Percentiles rank a stretch among this genome's conserved stretches.
These are phyloP conservation scores for Sibirionetta formosa DNA, from an alignment of 2,797 vertebrate species.

Conservation along the genomic window DNA sequence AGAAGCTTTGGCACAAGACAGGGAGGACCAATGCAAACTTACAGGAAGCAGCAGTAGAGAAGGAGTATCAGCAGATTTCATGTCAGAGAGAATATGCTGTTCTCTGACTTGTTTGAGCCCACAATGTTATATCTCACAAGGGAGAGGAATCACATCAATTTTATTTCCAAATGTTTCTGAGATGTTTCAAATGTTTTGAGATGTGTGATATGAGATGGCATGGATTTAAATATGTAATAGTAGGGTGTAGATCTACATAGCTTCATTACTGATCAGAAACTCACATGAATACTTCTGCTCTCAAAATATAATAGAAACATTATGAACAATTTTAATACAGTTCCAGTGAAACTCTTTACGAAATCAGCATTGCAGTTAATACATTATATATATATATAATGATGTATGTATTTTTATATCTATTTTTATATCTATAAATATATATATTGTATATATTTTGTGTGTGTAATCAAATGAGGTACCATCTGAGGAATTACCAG, in stretches of 20 bases:
- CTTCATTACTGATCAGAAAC: neutral
- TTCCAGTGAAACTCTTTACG: neutral
- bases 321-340: neutral
- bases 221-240: neutral
- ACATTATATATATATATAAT: neutral
- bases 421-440: neutral
- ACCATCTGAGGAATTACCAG: neutral
- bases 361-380: neutral
- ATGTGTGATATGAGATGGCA: neutral
- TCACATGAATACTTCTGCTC: neutral
- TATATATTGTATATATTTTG: no score
- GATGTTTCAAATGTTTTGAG: neutral
- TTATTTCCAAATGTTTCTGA: conserved; percentile 7
- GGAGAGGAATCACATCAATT: neutral
- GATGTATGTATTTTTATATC: neutral
- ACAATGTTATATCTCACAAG: neutral
- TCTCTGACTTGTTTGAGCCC: neutral
- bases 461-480: neutral
- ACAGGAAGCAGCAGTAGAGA: neutral
- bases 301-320: neutral
- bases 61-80: neutral
- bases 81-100: neutral
- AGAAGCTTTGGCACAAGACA: neutral
- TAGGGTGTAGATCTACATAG: neutral
- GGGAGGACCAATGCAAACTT: neutral